Evolutionary conservation across 2,797 vertebrate genomes (phyloP).

Genomic region (Yasuhikotakia modesta): DNA sequence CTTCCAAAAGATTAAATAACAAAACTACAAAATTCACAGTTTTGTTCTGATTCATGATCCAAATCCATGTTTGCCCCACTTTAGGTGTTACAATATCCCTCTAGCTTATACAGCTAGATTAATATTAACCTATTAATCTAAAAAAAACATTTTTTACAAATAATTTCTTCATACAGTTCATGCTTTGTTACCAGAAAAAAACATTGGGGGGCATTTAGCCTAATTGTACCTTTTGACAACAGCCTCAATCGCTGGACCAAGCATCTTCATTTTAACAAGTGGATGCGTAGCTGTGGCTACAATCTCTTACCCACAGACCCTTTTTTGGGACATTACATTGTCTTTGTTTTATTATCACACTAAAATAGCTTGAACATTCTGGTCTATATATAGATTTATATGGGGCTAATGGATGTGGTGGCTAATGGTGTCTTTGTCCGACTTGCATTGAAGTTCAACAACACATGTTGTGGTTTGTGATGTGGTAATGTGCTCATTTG

Average conservation of each 20-base stretch:
- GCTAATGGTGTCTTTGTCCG: not conserved
- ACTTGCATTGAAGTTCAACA: constrained; percentile 1
- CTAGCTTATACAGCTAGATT: no score
- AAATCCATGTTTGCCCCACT: no score
- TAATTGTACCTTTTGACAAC: not conserved
- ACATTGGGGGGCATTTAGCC: not conserved
- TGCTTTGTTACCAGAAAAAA: not conserved
- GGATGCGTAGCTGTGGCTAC: not conserved
- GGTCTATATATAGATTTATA: constrained; percentile 29
- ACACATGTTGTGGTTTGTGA: not conserved
- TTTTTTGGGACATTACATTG: not conserved
- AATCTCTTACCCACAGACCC: constrained; percentile 27
- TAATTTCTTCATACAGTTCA: not conserved
- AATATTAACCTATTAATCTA: no score
- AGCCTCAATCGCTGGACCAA: not conserved
- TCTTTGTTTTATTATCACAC: constrained; percentile 29
- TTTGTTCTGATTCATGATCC: no score
- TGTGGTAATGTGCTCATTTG: not conserved
- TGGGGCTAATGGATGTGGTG: not conserved
- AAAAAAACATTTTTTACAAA: no score
- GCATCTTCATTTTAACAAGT: not conserved
- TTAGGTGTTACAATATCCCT: no score
- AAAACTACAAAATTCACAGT: no score
- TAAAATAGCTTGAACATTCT: not conserved
- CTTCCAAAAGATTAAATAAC: no score